These are phyloP conservation scores for Eristalis pertinax DNA, from an alignment of 2,888 invertebrate genomes.

Conservation along the genomic window DNA sequence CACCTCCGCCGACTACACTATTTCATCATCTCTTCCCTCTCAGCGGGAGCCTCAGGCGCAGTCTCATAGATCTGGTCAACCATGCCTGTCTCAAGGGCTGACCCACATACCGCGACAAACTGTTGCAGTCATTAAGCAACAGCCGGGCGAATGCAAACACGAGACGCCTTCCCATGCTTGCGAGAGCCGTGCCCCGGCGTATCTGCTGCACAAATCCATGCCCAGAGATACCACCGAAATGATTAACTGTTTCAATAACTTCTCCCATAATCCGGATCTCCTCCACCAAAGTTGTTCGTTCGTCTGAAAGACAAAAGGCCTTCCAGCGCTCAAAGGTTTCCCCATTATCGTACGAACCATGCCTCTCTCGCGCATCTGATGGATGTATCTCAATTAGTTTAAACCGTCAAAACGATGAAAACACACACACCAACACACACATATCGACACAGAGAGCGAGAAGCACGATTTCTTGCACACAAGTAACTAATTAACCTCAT, in stretches of 20 bases:
- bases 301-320: background rate
- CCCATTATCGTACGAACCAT: too few species aligned
- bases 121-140: background rate
- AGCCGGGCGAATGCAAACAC: background rate
- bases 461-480: constrained; percentile 56
- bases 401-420: constrained; percentile 35
- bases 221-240: constrained; percentile 6
- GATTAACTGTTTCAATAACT: constrained; percentile 43
- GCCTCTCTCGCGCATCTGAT: constrained; percentile 27
- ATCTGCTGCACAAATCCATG: background rate
- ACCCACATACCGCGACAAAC: background rate
- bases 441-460: background rate
- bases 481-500: constrained; percentile 67
- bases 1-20: too few species aligned
- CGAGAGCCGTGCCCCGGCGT: background rate
- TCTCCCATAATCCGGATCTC: constrained; percentile 33
- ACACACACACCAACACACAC: too few species aligned
- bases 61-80: background rate
- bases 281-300: background rate
- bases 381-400: constrained; percentile 53
- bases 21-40: too few species aligned
- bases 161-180: too few species aligned
- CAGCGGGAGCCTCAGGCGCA: too few species aligned
- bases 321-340: background rate
- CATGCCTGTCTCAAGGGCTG: background rate